These are phyloP conservation scores for Cirrhinus mrigala DNA, from an alignment of 2,797 vertebrate genomes.

Conservation along the genomic window DNA sequence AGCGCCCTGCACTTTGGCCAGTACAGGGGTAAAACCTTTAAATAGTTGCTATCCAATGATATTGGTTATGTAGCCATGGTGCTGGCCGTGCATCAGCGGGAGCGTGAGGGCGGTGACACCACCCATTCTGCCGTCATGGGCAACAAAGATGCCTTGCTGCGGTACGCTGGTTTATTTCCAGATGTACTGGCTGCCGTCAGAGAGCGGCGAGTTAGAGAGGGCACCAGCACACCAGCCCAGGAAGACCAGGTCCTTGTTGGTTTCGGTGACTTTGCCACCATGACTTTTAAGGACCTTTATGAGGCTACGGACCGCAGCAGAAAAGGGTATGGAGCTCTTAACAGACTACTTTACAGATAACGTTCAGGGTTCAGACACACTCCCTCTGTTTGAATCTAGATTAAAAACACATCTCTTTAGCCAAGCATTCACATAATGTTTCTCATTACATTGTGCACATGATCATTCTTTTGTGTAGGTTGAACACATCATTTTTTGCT, in stretches of 20 bases:
- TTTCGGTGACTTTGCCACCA: not conserved
- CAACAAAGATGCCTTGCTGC: slow-evolving; percentile 2
- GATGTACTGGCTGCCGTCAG: not conserved
- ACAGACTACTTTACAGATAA: too few species aligned
- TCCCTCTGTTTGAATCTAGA: too few species aligned
- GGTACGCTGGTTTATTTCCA: not conserved
- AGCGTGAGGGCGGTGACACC: not conserved
- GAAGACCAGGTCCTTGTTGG: not conserved
- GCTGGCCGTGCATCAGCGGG: slow-evolving; percentile 3
- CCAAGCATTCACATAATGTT: too few species aligned
- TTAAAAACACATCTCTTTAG: too few species aligned
- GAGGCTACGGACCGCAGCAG: not conserved
- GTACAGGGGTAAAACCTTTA: slow-evolving; percentile 25
- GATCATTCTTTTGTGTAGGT: too few species aligned
- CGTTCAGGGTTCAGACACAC: too few species aligned
- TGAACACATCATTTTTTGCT: too few species aligned
- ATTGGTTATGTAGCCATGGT: not conserved
- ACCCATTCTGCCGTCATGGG: not conserved
- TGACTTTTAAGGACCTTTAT: not conserved
- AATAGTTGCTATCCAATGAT: not conserved
- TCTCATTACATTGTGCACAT: too few species aligned
- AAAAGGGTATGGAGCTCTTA: not conserved
- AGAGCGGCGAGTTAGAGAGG: not conserved
- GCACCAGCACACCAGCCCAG: not conserved
- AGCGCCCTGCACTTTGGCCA: not conserved